phyloP scores from a whole-genome alignment of 2,797 vertebrate genomes.

The Chaunax sp. region DNA sequence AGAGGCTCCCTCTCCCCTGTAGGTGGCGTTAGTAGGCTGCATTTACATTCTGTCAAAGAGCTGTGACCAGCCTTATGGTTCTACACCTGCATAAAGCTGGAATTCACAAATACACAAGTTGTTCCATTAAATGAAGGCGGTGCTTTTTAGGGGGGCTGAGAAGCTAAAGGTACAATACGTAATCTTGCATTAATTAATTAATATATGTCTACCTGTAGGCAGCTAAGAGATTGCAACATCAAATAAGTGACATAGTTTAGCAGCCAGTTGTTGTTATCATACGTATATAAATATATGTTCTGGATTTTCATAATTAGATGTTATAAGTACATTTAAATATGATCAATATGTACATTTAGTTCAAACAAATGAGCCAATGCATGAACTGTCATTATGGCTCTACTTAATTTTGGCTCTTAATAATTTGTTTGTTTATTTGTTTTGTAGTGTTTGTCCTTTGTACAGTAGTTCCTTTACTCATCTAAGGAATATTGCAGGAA shows the following conservation, averaged over 20 bases:
- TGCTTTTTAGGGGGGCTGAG: no score
- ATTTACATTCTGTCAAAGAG: constrained; percentile 3
- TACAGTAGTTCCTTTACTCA: no score
- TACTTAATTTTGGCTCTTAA: background rate
- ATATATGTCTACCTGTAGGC: background rate
- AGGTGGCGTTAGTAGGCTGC: constrained; percentile 38
- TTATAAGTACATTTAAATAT: background rate
- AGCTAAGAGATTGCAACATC: background rate
- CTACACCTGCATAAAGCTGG: background rate
- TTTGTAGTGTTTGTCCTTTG: no score
- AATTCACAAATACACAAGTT: background rate
- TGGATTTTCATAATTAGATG: no score
- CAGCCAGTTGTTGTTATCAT: background rate
- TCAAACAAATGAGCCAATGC: no score
- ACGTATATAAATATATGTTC: background rate
- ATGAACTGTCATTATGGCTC: background rate
- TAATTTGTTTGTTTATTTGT: no score
- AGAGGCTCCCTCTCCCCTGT: constrained; percentile 21
- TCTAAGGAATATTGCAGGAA: no score
- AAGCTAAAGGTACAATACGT: no score
- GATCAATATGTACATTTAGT: background rate
- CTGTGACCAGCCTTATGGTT: background rate
- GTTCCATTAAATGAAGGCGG: no score
- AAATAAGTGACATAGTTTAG: background rate
- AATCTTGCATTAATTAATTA: background rate